Percentiles rank a stretch among this genome's conserved stretches.
Conservation (phyloP, 2,888 invertebrate species). For the Agonum fuliginosum region DNA sequence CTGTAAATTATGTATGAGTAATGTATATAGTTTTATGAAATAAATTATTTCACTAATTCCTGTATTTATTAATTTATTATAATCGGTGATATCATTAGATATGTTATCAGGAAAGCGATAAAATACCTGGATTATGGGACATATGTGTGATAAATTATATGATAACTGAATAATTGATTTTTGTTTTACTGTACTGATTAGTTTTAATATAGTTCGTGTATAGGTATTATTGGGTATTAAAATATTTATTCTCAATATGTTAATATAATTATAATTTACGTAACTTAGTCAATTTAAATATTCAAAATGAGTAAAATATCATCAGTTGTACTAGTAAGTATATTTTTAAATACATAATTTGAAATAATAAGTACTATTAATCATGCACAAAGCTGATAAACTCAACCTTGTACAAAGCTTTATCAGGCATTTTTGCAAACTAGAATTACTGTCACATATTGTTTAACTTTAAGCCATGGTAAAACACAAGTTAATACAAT, state of each 20-base stretch:
- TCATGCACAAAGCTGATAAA: constrained; percentile 11
- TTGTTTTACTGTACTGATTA: constrained; percentile 39
- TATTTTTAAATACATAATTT: neutral
- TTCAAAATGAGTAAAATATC: constrained; percentile 40
- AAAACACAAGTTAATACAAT: neutral
- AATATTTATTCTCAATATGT: constrained; percentile 5
- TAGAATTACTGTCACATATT: constrained; percentile 6
- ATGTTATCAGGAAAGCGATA: constrained; percentile 29
- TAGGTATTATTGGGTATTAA: neutral
- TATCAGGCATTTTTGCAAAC: constrained; percentile 1
- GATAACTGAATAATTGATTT: constrained; percentile 44
- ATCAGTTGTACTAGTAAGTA: constrained; percentile 54
- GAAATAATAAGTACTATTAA: neutral
- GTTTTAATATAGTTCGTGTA: constrained; percentile 2
- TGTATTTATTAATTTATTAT: constrained; percentile 25
- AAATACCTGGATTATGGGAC: constrained; percentile 15
- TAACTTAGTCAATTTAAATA: constrained; percentile 24
- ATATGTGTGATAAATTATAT: constrained; percentile 38
- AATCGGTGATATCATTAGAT: constrained; percentile 45
- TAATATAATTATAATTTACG: neutral
- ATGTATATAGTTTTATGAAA: neutral
- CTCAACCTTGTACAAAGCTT: neutral
- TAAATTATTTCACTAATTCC: neutral
- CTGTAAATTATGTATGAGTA: neutral
- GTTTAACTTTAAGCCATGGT: constrained; percentile 4